Conservation (phyloP, 2,888 invertebrate genomes). For the Aleiodes alternator region DNA sequence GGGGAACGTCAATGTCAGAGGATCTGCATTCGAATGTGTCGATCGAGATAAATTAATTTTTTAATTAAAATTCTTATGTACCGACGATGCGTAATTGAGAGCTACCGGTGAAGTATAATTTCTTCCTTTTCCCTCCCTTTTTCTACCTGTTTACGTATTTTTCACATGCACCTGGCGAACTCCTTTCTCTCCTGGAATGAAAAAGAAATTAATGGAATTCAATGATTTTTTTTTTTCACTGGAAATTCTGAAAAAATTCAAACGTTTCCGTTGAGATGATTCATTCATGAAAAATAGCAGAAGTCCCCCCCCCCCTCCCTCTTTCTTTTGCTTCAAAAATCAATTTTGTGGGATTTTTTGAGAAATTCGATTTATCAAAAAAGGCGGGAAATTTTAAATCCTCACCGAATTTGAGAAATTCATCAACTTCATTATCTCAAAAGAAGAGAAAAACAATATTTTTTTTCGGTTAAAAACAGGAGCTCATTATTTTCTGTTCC, state of each 20-base stretch:
- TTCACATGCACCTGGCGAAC: constrained; percentile 44
- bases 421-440: neutral
- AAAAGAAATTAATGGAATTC: no score
- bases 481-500: constrained; percentile 72
- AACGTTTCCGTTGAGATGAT: neutral
- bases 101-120: constrained; percentile 43
- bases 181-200: neutral
- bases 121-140: neutral
- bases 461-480: constrained; percentile 60
- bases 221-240: neutral
- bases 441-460: neutral
- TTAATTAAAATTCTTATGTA: constrained; percentile 48
- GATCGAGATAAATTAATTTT: constrained; percentile 50
- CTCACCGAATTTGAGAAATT: no score
- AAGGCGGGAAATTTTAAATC: no score
- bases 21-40: constrained; percentile 43
- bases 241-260: neutral
- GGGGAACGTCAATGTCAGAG: constrained; percentile 29
- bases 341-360: neutral
- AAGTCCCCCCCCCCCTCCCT: neutral
- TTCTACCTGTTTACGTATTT: constrained; percentile 7
- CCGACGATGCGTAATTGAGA: constrained; percentile 46
- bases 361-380: no score
- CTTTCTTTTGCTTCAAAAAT: neutral
- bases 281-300: no score